phyloP scores from a whole-genome alignment of 2,888 invertebrate genomes.

The Lasioglossum marginatum region DNA sequence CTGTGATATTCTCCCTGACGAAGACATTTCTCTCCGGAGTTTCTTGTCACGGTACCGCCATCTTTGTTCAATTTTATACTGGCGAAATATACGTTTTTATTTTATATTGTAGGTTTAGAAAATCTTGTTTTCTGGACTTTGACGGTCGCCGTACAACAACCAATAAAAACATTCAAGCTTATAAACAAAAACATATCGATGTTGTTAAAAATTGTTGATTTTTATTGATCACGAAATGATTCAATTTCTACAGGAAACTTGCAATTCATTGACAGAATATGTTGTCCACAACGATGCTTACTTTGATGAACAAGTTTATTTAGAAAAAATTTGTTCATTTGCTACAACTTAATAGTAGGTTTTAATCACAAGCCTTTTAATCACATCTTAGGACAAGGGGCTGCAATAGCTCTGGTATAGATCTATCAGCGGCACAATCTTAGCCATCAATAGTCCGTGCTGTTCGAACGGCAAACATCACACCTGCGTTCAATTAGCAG shows the following conservation, averaged over 20 bases:
- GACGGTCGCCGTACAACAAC: background rate
- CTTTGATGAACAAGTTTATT: too few species aligned
- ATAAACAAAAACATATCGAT: too few species aligned
- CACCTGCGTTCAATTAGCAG: background rate
- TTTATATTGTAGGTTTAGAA: background rate
- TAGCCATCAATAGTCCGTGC: background rate
- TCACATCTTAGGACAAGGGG: background rate
- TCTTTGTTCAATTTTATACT: background rate
- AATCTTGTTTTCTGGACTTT: background rate
- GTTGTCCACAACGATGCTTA: too few species aligned
- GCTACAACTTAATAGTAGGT: background rate
- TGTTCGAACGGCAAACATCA: background rate
- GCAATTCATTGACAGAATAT: too few species aligned
- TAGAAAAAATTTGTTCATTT: too few species aligned
- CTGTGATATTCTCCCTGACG: slow-evolving; percentile 2
- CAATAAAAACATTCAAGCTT: background rate
- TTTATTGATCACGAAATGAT: too few species aligned
- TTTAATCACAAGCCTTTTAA: background rate
- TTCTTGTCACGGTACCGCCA: background rate
- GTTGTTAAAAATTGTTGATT: too few species aligned
- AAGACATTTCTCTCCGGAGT: background rate
- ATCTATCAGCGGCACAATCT: background rate
- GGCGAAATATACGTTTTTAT: background rate
- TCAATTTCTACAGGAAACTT: too few species aligned
- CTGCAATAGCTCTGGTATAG: background rate